Evolutionary conservation across 2,888 invertebrate genomes (phyloP).

Genomic region (Drosophila flavopinicola): DNA sequence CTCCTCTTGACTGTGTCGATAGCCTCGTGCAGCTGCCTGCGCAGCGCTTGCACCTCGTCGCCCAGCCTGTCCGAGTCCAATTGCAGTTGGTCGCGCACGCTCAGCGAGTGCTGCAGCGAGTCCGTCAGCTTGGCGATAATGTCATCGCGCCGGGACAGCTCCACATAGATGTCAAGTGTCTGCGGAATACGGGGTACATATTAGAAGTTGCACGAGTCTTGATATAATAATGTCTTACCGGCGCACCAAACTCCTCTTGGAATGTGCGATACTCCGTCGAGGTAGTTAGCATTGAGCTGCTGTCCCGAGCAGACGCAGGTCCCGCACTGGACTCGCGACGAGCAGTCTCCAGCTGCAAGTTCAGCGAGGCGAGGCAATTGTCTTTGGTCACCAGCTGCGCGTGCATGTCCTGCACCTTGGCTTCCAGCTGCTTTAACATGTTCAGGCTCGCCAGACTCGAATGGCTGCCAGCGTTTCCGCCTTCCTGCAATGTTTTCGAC

Average conservation of each 20-base stretch:
- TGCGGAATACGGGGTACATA: constrained; percentile 79
- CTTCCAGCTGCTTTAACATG: constrained; percentile 81
- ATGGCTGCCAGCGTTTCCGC: constrained; percentile 37
- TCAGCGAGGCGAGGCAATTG: constrained; percentile 80
- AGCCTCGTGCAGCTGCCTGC: constrained; percentile 85
- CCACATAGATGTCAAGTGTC: constrained; percentile 90
- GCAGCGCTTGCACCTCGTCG: constrained; percentile 86
- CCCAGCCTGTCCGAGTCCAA: constrained; percentile 87
- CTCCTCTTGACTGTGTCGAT: constrained; percentile 83
- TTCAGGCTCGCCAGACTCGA: constrained; percentile 77
- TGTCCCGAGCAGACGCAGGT: constrained; percentile 82
- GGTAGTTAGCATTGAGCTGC: constrained; percentile 82
- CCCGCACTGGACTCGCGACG: constrained; percentile 72
- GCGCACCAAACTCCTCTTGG: constrained; percentile 88
- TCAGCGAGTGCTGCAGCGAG: constrained; percentile 88
- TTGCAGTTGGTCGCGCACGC: constrained; percentile 87
- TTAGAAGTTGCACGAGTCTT: background rate
- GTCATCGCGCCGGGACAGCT: constrained; percentile 88
- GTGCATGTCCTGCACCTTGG: constrained; percentile 81
- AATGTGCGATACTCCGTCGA: constrained; percentile 90
- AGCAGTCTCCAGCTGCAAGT: constrained; percentile 78
- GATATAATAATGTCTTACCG: constrained; percentile 85
- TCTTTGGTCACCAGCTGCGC: constrained; percentile 82
- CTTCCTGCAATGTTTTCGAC: constrained; percentile 58
- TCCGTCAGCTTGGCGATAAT: constrained; percentile 89